Evolutionary conservation across 2,888 invertebrate species (phyloP), one percentile per base, ranked within the genome.

Genomic region (Spilarctia lutea): DNA sequence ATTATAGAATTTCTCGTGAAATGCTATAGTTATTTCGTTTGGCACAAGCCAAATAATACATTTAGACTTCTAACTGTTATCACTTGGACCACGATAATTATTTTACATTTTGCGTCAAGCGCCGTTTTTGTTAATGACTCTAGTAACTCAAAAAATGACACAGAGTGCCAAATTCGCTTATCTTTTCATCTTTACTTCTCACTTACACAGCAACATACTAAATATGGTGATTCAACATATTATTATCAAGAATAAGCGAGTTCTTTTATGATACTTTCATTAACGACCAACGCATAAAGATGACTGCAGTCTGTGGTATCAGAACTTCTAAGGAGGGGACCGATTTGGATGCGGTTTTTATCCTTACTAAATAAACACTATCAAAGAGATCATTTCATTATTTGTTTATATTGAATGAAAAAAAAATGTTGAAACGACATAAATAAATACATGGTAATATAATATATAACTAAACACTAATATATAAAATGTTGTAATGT

Each of bases 61-160:
- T 4, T 20, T 39, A 39, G 24, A 66, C n/a, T n/a, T 24, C 24
- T 66, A 66, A 4, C 18, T 39, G 24, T 71, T 27, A 30, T 71
- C 8, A 30, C 42, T 75, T 82, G 24, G 16, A 68, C 35, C 30
- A 65, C 65, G 48, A 65, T 75, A 74, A 80, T 80, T 75, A 76
- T 72, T 67, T 74, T 69, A 33, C 66, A n/a, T 33, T n/a, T 70
- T 69, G 72, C 74, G 78, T 75, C 76, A 75, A 39, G 60, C 10
- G 13, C 72, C 45, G 80, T 82, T 82, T 75, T 78, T 74, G 65
- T 72, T 35, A 7, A 52, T 33, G 35, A 18, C 4, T 24, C 33
- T 13, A 35, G 52, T 67, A 33, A 63, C 67, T 79, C 24, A 71
- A 75, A 79, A 75, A 65, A 65, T 68, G 39, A 10, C n/a, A 65